Base-by-base conservation (phyloP, 2,888 invertebrate genomes). In the Polia nebulosa region DNA sequence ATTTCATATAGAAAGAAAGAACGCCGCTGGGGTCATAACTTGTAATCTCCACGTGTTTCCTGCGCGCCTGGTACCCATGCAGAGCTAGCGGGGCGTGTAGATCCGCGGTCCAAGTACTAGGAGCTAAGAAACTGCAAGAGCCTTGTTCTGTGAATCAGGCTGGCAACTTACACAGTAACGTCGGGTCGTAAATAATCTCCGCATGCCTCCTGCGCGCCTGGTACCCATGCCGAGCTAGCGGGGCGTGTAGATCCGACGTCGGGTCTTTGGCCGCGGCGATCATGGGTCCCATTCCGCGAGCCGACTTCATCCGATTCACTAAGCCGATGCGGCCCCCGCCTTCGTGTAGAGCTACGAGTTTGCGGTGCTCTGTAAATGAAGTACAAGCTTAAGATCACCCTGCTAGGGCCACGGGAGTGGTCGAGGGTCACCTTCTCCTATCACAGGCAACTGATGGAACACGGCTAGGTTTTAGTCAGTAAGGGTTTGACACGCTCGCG, bases 141-240 rank as follows among this genome's bases (percentile, higher is more conserved):
- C 49, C 9, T 49, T 25, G 15, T 45, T 6, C 0, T 2, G 1
- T n/a, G 7, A 15, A 25, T 15, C 1, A 22, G 7, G 15, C 2
- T 27, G 11, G 6, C 6, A 15, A 11, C 72, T 62, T 22, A 94
- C 93, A 88, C 11, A 94, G 59, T 11, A 94, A 56, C 0, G 82
- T 67, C 0, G 93, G 93, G 25, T 93, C 93, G 61, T 93, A 94
- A 1, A 75, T 69, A 17, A 96, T 95, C 36, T 92, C 89, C 71
- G 95, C 96, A 80, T 97, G 97, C 76, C 96, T 92, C 53, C 96
- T 95, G 72, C 96, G 96, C 1, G 97, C 97, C 95, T 97, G 96
- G 81, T 96, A 96, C 0, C 97, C 97, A 85, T 97, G 96, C 39
- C 97, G 89, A 58, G 97, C 96, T 36, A 96, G 89, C 0, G 97